Evolutionary conservation across 1,140 invertebrate genomes (phyloP), one percentile per base, ranked within the genome.

Genomic region (Sinella curviseta): DNA sequence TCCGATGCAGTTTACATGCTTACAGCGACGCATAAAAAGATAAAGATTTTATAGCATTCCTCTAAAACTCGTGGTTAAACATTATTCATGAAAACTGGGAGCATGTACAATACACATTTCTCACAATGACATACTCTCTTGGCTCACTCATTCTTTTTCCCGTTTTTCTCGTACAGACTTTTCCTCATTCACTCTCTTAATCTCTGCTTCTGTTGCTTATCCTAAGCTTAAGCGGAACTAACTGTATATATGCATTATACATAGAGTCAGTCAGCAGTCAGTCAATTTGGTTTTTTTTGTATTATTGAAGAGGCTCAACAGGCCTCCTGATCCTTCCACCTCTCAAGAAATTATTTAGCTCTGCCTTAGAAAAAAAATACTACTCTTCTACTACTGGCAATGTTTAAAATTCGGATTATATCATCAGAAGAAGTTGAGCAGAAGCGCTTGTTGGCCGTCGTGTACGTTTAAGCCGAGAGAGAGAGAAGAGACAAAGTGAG

Each of bases 1-100:
- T 60, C 8, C 3, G 12, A 60, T 60, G 12, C 12, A 26, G n/a
- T 60, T 60, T 60, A 60, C n/a, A n/a, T n/a, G n/a, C n/a, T n/a
- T n/a, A n/a, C n/a, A n/a, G n/a, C 55, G 24, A 60, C 55, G 55
- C 55, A 60, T 60, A 60, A 60, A 60, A 60, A 60, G 55, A 60
- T 60, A 60, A 8, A 48, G 24, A 24, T 60, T 60, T 60, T 60
- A 60, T 60, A n/a, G 55, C 55, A 60, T 60, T 60, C 55, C 55
- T 14, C 55, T 4, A 60, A n/a, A n/a, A 26, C 55, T 60, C 55
- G 55, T 60, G 55, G 12, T 60, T 3, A 60, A 60, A 24, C 55
- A 8, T 24, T 60, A 60, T 60, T 60, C 55, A 60, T 60, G 8
- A 24, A 60, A 60, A n/a, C n/a, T 12, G 55, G n/a, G 24, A 60